Evolutionary conservation across 2,888 invertebrate genomes (phyloP).

Genomic region (Adelphocoris suturalis): DNA sequence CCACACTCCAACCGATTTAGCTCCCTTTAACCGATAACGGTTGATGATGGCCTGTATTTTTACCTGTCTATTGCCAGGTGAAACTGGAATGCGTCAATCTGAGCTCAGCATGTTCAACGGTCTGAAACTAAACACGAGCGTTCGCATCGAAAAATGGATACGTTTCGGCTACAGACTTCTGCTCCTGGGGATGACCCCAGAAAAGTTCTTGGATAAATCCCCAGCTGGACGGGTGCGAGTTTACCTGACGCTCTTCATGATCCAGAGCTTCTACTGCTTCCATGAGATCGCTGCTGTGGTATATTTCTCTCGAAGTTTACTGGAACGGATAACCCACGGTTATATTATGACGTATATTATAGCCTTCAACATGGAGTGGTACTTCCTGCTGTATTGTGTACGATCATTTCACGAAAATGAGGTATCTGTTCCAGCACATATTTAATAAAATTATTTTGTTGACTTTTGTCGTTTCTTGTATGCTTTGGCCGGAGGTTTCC

Average conservation of each 20-base stretch:
- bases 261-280: neutral
- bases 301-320: neutral
- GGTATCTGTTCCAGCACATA: neutral
- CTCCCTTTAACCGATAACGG: too few relatives aligned
- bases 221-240: neutral
- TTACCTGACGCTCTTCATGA: neutral
- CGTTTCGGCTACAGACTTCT: neutral
- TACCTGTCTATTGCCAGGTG: too few relatives aligned
- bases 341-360: constrained; percentile 2
- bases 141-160: neutral
- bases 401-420: neutral
- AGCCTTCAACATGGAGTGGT: neutral
- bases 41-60: too few relatives aligned
- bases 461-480: too few relatives aligned
- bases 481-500: too few relatives aligned
- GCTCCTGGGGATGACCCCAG: neutral
- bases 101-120: neutral
- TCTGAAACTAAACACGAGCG: neutral
- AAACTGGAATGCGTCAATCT: neutral
- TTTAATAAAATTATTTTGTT: neutral
- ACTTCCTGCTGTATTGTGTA: neutral
- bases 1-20: too few relatives aligned
- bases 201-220: neutral
- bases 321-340: neutral
- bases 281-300: neutral